Conservation (phyloP, 2,888 invertebrate genomes). For the Dastarcus helophoroides region DNA sequence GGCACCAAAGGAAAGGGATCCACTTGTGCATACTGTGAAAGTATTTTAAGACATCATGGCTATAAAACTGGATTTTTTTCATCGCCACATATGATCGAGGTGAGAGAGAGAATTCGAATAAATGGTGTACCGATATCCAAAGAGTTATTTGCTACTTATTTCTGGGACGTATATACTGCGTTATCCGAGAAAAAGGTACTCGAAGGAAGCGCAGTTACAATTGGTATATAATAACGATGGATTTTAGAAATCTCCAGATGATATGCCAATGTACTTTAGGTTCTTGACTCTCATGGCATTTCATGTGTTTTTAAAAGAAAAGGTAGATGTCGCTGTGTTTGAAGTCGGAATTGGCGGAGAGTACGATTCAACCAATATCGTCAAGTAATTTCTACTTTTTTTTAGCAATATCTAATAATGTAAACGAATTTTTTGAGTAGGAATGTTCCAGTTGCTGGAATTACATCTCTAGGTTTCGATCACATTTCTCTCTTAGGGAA, state of each 20-base stretch:
- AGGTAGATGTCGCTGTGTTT: constrained; percentile 83
- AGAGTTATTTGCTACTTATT: constrained; percentile 62
- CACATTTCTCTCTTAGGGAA: constrained; percentile 74
- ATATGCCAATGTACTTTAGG: constrained; percentile 90
- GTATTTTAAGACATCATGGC: constrained; percentile 73
- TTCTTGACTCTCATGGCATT: constrained; percentile 89
- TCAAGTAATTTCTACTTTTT: constrained; percentile 45
- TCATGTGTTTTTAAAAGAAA: constrained; percentile 72
- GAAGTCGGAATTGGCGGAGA: constrained; percentile 98
- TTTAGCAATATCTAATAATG: too few species aligned
- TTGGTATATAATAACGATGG: too few species aligned
- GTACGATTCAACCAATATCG: constrained; percentile 86
- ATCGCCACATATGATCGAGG: constrained; percentile 89
- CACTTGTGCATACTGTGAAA: constrained; percentile 87
- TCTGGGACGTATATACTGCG: constrained; percentile 68
- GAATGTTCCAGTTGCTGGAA: constrained; percentile 76
- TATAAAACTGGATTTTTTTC: constrained; percentile 88
- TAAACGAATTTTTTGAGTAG: too few species aligned
- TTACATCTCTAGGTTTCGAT: constrained; percentile 84
- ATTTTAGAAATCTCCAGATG: constrained; percentile 44
- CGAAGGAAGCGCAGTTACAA: not conserved
- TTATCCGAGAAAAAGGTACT: constrained; percentile 42
- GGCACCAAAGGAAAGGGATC: constrained; percentile 99
- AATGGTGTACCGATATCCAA: constrained; percentile 69
- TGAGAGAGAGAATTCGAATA: constrained; percentile 83